phyloP scores from a whole-genome alignment of 1,140 invertebrate species.

The Drosophila novamexicana region DNA sequence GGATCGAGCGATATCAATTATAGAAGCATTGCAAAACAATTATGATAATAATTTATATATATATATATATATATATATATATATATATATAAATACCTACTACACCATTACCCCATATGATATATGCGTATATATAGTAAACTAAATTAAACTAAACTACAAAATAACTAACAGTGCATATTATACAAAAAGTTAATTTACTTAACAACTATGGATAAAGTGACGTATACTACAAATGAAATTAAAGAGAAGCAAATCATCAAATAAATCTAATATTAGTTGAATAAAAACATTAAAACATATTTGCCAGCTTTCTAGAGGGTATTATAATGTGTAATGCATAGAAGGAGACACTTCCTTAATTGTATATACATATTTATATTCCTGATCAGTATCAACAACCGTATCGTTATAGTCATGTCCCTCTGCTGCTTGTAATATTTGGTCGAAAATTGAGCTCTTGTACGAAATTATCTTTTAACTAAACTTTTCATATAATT shows the following conservation, averaged over 20 bases:
- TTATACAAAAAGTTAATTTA: constrained; percentile 49
- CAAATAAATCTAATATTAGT: constrained; percentile 76
- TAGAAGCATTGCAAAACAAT: constrained; percentile 38
- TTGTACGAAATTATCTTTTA: too few relatives aligned
- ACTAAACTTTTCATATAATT: too few relatives aligned
- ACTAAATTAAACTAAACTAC: constrained; percentile 46
- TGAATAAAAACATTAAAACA: constrained; percentile 40
- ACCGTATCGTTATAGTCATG: too few relatives aligned
- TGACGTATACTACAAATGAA: constrained; percentile 58
- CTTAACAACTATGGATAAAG: constrained; percentile 30
- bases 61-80: constrained; percentile 15
- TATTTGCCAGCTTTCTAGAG: not conserved
- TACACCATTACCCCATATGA: constrained; percentile 29
- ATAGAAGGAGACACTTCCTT: too few relatives aligned
- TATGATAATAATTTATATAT: constrained; percentile 50
- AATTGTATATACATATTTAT: too few relatives aligned
- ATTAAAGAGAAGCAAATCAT: constrained; percentile 53
- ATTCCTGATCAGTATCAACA: too few relatives aligned
- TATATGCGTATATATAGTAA: constrained; percentile 36
- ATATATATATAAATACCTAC: not conserved
- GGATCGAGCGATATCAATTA: constrained; percentile 34
- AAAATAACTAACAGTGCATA: constrained; percentile 54
- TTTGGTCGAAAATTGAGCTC: too few relatives aligned
- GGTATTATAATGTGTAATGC: too few relatives aligned
- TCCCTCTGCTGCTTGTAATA: too few relatives aligned